phyloP scores from a whole-genome alignment of 1,140 invertebrate species.

The Zaprionus ghesquierei region DNA sequence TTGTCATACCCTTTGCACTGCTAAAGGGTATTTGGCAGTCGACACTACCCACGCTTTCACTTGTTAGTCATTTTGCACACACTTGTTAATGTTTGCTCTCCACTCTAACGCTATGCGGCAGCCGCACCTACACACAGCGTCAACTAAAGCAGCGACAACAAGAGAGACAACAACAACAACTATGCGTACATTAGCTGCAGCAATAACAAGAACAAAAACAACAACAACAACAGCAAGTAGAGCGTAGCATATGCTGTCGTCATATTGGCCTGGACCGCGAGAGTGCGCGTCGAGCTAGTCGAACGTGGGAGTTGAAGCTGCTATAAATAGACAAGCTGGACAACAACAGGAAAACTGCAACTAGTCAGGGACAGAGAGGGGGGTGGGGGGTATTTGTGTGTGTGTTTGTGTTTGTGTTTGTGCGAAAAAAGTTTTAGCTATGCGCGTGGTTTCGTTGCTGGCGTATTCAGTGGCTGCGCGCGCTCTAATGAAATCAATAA shows the following conservation, averaged over 20 bases:
- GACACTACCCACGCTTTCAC: constrained; percentile 11
- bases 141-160: background rate
- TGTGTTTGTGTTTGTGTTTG: background rate
- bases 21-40: constrained; percentile 3
- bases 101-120: constrained; percentile 30
- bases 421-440: constrained; percentile 7
- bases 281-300: background rate
- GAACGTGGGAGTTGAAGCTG: constrained; percentile 36
- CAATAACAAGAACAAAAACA: constrained; percentile 4
- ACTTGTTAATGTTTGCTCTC: constrained; percentile 70
- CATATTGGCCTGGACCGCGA: constrained; percentile 52
- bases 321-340: constrained; percentile 45
- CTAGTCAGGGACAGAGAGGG: background rate
- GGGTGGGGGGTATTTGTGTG: background rate
- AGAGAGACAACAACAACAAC: constrained; percentile 30
- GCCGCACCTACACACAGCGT: constrained; percentile 25
- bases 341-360: constrained; percentile 1
- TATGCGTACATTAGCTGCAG: constrained; percentile 12
- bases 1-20: background rate
- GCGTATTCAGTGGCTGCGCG: constrained; percentile 9
- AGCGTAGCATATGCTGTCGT: constrained; percentile 54
- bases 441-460: background rate
- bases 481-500: constrained; percentile 53
- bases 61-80: constrained; percentile 63
- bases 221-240: constrained; percentile 11